Conservation (phyloP, 2,113 vertebrate species). For the Antechinus stuartii region DNA sequence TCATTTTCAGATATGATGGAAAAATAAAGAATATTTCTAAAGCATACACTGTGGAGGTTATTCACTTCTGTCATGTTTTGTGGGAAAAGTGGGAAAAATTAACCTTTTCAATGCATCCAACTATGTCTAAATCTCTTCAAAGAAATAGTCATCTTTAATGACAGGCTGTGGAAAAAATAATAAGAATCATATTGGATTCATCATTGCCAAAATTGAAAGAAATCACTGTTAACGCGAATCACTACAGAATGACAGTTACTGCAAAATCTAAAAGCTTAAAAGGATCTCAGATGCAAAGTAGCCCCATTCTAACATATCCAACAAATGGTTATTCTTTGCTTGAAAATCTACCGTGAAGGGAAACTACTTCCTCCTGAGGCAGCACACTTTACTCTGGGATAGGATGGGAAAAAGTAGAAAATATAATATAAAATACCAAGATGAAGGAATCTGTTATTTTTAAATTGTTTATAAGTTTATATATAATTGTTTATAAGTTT, state of each 20-base stretch:
- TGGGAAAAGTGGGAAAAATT: background rate
- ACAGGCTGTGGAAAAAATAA: background rate
- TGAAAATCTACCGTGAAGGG: background rate
- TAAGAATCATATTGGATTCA: background rate
- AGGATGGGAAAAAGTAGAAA: background rate
- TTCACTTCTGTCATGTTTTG: background rate
- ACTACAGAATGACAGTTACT: background rate
- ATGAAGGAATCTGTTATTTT: background rate
- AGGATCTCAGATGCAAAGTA: background rate
- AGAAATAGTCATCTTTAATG: background rate
- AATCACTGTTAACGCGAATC: background rate
- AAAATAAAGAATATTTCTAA: no score
- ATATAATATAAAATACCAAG: background rate
- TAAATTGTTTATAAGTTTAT: background rate
- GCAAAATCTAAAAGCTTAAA: background rate
- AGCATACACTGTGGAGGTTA: background rate
- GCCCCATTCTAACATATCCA: background rate
- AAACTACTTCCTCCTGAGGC: background rate
- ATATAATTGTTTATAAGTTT: background rate
- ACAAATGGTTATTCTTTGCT: background rate
- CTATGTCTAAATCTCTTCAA: background rate
- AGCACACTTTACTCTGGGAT: background rate
- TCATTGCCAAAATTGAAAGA: background rate
- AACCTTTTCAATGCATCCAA: background rate
- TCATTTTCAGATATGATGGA: background rate